Base-by-base conservation (phyloP, 1,140 invertebrate genomes). In the Ceratosolen solmsi region DNA sequence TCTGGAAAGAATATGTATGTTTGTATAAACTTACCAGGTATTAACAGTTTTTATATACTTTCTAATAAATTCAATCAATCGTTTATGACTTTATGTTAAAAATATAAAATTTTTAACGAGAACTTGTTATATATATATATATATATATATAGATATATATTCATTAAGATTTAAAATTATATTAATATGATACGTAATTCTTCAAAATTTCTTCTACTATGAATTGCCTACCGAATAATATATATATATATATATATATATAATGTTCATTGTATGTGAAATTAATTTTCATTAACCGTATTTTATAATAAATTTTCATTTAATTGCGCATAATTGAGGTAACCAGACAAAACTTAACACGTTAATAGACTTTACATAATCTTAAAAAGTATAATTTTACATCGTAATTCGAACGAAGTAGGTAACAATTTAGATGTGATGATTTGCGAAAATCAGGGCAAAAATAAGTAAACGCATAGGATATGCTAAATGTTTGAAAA, bases 321-420 rank as follows among this genome's bases (percentile, higher is more conserved):
- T 79, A 70, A 79, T 79, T 41, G 33, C 30, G 70, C 25, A 25
- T 49, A 38, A 49, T 68, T 54, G 65, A 70, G 17, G 70, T 70
- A 2, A 1, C 2, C 13, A 5, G 2, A 25, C 13, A 20, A 27
- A 68, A 70, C 25, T 79, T 79, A 76, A 58, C 33, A 20, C 22
- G 15, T 56, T 38, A 54, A 79, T 60, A 79, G n/a, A 70, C 65
- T 79, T 79, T 70, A 38, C 63, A 79, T 70, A 70, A 51, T 70
- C 76, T 51, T 54, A 54, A 25, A 33, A 54, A n/a, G 30, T 20
- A 79, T 70, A 79, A 79, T 70, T 79, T 54, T 63, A 38, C 15
- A 70, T 70, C 41, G 36, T 54, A 27, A 36, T 70, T 70, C 38
- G 33, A 70, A 79, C 70, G 49, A 79, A 79, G 60, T 63, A 38